Percentiles rank a stretch among this genome's conserved stretches.
Conservation (phyloP, 2,113 vertebrate genomes). For the Junco hyemalis region DNA sequence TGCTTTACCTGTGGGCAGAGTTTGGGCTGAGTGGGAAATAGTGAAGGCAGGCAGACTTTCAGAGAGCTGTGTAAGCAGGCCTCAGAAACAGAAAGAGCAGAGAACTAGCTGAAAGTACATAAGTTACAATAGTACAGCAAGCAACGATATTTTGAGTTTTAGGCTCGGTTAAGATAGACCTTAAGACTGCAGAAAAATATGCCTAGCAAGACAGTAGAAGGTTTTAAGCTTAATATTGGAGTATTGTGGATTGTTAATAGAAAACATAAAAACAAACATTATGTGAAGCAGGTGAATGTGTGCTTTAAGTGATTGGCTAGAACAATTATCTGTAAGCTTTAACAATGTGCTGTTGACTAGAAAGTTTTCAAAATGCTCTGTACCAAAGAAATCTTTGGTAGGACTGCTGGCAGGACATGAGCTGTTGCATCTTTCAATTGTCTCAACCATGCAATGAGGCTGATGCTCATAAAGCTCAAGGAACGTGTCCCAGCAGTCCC, state of each 20-base stretch:
- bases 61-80: not conserved
- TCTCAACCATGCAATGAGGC: not conserved
- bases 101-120: not conserved
- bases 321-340: not conserved
- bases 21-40: not conserved
- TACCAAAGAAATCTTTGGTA: not conserved
- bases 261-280: not conserved
- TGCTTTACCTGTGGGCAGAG: accelerated
- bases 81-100: not conserved
- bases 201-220: not conserved
- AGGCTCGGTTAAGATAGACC: not conserved
- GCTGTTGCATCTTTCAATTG: not conserved
- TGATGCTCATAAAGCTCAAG: not conserved
- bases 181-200: not conserved
- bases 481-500: not conserved
- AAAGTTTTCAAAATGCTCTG: not conserved
- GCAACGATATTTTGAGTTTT: not conserved
- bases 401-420: not conserved
- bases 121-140: not conserved
- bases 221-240: not conserved
- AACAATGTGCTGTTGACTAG: not conserved
- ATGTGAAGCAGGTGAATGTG: not conserved
- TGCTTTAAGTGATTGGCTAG: not conserved
- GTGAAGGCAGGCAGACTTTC: too few relatives aligned
- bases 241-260: not conserved